phyloP scores from a whole-genome alignment of 2,113 vertebrate species.

The Perca flavescens region DNA sequence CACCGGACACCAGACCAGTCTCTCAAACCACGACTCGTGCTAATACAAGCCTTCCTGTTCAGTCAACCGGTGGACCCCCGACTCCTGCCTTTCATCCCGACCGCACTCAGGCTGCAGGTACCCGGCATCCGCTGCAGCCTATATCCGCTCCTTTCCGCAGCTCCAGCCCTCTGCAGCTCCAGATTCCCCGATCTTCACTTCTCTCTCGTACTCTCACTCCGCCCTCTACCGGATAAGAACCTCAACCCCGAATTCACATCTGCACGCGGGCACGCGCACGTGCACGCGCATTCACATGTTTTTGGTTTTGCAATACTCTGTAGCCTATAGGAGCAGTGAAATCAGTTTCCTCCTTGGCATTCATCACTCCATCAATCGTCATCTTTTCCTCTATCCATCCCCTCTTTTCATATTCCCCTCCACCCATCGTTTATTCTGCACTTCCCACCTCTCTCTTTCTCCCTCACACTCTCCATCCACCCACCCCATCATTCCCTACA shows the following conservation, averaged over 20 bases:
- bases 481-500: slow-evolving; percentile 40
- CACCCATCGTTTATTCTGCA: neutral
- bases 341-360: slow-evolving; percentile 15
- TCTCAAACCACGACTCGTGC: neutral
- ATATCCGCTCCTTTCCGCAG: slow-evolving; percentile 58
- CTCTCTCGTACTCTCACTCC: slow-evolving; percentile 48
- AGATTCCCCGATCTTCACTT: slow-evolving; percentile 17
- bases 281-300: neutral
- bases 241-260: slow-evolving; percentile 60
- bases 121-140: slow-evolving; percentile 52
- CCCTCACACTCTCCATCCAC: slow-evolving; percentile 18
- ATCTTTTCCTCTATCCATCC: neutral
- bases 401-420: neutral
- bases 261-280: slow-evolving; percentile 32
- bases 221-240: slow-evolving; percentile 64
- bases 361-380: slow-evolving; percentile 21
- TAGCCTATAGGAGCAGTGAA: neutral
- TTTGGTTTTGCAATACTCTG: slow-evolving; percentile 6
- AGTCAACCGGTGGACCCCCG: slow-evolving; percentile 3
- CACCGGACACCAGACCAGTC: slow-evolving; percentile 1
- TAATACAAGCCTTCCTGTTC: neutral
- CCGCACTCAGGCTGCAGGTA: slow-evolving; percentile 46
- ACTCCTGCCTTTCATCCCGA: slow-evolving; percentile 11
- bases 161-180: slow-evolving; percentile 59
- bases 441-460: neutral